Evolutionary conservation across 2,888 invertebrate genomes (phyloP), one percentile per base, ranked within the genome.

Genomic region (Orchestes rusci): DNA sequence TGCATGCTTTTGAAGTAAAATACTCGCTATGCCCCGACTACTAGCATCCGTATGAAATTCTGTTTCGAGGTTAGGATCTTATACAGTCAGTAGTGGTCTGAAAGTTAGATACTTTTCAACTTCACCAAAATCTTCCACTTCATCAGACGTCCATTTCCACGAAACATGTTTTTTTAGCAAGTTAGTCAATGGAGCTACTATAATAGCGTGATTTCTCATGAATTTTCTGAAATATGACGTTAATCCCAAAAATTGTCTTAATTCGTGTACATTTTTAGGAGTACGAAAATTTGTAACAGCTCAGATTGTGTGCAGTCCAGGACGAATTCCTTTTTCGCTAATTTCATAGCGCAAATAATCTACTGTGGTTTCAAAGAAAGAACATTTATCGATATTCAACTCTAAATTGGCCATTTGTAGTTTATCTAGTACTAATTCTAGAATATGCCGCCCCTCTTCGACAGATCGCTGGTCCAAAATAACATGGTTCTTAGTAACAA

Each of bases 11-110:
- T 57, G 56, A 3, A 57, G 18, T 28, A 57, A 41, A 16, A 59
- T 57, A n/a, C 48, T 57, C 1, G 42, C 56, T 10, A 56, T 16
- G 3, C 58, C 55, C 5, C 13, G 12, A 16, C 34, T 45, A 35
- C 51, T 41, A 3, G 58, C 58, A 38, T 37, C 50, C 2, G 50
- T 44, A 30, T 50, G 44, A 8, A 51, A 32, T 33, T 44, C 45
- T 8, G 47, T 50, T 23, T 39, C 28, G 8, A 33, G 8, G 15
- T 35, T 30, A n/a, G 4, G 12, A 12, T 45, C 27, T 31, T 23
- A 48, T 15, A 43, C 16, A 20, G 4, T 18, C 12, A 48, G 16
- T n/a, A 43, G 4, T 53, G 57, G 56, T 32, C 46, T n/a, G 8
- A 4, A 12, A n/a, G n/a, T n/a, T n/a, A n/a, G n/a, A n/a, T n/a